Evolutionary conservation across 2,888 invertebrate genomes (phyloP).

Genomic region (Pelosia muscerda): DNA sequence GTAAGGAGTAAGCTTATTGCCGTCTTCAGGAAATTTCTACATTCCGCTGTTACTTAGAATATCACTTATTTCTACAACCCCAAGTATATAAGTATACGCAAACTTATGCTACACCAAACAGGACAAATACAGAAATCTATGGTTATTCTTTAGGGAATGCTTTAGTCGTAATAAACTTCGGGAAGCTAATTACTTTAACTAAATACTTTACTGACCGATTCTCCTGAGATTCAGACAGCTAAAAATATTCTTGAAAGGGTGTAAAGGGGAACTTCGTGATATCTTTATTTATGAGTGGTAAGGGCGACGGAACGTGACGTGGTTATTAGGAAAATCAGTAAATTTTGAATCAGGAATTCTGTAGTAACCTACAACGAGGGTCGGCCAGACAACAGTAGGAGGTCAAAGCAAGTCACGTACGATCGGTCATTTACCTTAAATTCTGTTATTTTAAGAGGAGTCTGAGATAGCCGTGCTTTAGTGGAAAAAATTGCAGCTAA

Average conservation of each 20-base stretch:
- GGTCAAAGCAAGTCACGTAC: slow-evolving; percentile 42
- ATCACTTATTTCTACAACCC: not conserved
- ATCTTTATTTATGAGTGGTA: slow-evolving; percentile 11
- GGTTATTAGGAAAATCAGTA: slow-evolving; percentile 13
- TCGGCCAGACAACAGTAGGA: slow-evolving; percentile 30
- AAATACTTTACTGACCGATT: slow-evolving; percentile 1
- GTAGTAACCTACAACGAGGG: slow-evolving; percentile 19
- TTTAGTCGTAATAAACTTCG: not conserved
- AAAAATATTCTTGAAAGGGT: slow-evolving; percentile 1
- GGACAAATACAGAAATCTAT: not conserved
- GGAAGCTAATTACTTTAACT: slow-evolving; percentile 1
- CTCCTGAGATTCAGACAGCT: not conserved
- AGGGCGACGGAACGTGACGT: slow-evolving; percentile 7
- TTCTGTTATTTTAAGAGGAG: slow-evolving; percentile 30
- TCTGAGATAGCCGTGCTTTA: slow-evolving; percentile 15
- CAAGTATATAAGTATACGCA: not conserved
- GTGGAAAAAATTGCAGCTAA: slow-evolving; percentile 4
- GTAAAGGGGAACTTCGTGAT: not conserved
- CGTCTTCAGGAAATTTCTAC: not conserved
- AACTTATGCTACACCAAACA: not conserved
- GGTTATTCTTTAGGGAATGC: not conserved
- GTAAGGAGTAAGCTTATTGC: not conserved
- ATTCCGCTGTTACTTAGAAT: not conserved
- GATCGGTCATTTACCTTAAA: slow-evolving; percentile 30
- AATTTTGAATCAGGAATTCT: slow-evolving; percentile 18